Base-by-base conservation (phyloP, 1,140 invertebrate genomes). In the Eciton burchellii region DNA sequence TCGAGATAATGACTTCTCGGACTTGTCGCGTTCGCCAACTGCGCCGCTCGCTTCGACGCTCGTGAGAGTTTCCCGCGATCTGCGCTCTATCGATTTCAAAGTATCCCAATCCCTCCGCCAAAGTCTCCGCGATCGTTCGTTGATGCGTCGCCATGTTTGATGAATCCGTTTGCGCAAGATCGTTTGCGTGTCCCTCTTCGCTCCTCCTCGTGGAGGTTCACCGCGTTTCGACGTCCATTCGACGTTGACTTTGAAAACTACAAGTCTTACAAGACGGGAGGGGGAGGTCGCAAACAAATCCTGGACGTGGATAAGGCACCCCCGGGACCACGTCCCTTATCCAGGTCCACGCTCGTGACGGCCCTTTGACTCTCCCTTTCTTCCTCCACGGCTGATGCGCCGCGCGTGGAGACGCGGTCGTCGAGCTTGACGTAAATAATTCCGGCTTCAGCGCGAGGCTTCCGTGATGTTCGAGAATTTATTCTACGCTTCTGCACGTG, bases 201-300 rank as follows among this genome's bases (percentile, higher is more conserved):
- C n/a, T n/a, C n/a, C n/a, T n/a, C n/a, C n/a, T n/a, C n/a, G n/a
- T n/a, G n/a, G 81, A 68, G 83, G 59, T 71, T 59, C 82, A 84
- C 57, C 59, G 19, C 54, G 82, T 88, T 87, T 84, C 65, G 62
- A n/a, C n/a, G n/a, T n/a, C n/a, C n/a, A n/a, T n/a, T n/a, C n/a
- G n/a, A n/a, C n/a, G n/a, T n/a, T n/a, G n/a, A n/a, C n/a, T n/a
- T n/a, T n/a, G 35, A 81, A 87, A 87, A 77, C 60, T 79, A 86
- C 71, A 68, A 62, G 70, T 52, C 57, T 62, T 70, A 59, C 19
- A 12, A 11, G 21, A 24, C n/a, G 71, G 16, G 68, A 43, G 52
- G 49, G 19, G 60, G 63, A 43, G 73, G 74, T 77, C 49, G 85
- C 82, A 88, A 87, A 87, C 86, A 88, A 88, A 88, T 88, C 86